Conservation (phyloP, 2,113 vertebrate genomes). For the Sylvilagus bachmani region DNA sequence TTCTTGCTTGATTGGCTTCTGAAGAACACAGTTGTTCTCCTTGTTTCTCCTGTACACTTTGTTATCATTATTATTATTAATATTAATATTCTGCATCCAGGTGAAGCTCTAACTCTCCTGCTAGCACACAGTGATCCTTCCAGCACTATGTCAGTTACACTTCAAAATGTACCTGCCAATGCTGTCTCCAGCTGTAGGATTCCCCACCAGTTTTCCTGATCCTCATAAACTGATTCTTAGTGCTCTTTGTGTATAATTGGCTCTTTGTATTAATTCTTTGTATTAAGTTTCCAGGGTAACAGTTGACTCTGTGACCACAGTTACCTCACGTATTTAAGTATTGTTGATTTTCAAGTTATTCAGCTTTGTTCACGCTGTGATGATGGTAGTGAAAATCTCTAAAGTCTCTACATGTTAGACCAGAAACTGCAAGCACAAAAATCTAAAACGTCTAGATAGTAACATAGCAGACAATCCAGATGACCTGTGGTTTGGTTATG, state of each 20-base stretch:
- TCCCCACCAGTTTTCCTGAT: neutral
- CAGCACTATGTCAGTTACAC: neutral
- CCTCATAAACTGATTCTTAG: neutral
- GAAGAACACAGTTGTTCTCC: neutral
- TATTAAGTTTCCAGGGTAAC: neutral
- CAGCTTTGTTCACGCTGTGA: neutral
- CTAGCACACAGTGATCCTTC: neutral
- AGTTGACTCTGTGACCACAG: neutral
- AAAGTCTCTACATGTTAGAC: neutral
- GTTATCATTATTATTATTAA: no score
- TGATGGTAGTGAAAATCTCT: neutral
- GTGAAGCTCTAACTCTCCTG: neutral
- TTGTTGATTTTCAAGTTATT: neutral
- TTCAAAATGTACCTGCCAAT: neutral
- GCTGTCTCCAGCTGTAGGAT: rapidly evolving
- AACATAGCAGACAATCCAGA: neutral
- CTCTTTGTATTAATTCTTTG: no score
- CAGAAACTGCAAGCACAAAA: neutral
- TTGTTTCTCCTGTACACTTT: neutral
- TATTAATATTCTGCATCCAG: neutral
- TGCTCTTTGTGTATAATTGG: neutral
- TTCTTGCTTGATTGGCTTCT: neutral
- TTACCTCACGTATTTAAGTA: neutral
- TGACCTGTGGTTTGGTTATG: neutral
- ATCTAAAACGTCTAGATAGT: neutral